Base-by-base conservation (phyloP, 2,797 vertebrate genomes). In the Tenualosa ilisha region DNA sequence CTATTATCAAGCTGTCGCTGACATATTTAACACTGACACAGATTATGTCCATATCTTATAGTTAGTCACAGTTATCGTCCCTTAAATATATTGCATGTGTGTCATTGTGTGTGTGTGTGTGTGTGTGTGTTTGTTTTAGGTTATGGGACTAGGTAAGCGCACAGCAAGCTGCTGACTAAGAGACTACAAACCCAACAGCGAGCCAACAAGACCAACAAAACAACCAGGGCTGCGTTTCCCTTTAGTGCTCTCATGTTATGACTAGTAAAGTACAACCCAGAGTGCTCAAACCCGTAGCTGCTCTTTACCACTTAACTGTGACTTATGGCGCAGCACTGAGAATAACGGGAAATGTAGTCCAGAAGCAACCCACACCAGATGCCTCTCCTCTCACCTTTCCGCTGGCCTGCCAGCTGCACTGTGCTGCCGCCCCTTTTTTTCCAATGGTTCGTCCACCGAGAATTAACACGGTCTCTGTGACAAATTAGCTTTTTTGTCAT, bases 121-220 rank as follows among this genome's bases (percentile, higher is more conserved):
- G 31, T 75, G 37, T 79, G 65, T 72, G 31, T 75, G 65, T 72
- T 11, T 37, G 26, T 79, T 79, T 46, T 40, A 79, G 72, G 72
- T 43, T 79, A 79, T 79, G 72, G 72, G 40, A 79, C 72, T 79
- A 79, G 72, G 72, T 79, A 79, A 79, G 17, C 72, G 72, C 37
- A 79, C 72, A 79, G 72, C 72, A 46, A 79, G 72, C 72, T 79
- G 72, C 40, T 79, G 17, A 79, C 37, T 20, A 40, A 46, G 37
- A 79, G 8, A 79, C 40, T 46, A 40, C 17, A 79, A 46, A 46
- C 72, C 20, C 72, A 43, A 79, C 68, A 72, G 68, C 13, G 15
- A 46, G 17, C 17, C 1, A 17, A 79, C 72, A 79, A 79, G 72
- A 40, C 40, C 72, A 79, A 79, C 17, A 79, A 20, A 79, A 26